Evolutionary conservation across 2,888 invertebrate genomes (phyloP), one percentile per base, ranked within the genome.

Genomic region (Melanargia galathea): DNA sequence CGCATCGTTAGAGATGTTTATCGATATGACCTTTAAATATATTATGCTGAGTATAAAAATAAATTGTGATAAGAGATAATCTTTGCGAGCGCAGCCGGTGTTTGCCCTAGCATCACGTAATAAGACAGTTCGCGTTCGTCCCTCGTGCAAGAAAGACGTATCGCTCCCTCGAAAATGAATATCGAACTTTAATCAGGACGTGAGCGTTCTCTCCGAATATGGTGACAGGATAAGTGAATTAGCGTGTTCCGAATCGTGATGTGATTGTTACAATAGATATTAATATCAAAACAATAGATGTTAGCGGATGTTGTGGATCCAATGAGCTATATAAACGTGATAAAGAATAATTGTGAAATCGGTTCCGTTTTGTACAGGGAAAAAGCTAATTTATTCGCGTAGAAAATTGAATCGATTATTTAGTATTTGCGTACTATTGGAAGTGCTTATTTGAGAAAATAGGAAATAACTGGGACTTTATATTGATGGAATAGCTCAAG

Each of bases 1-100:
- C 22, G 20, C 20, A 10, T 38, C n/a, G 2, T n/a, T 16, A 26
- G 6, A 55, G 24, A 55, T 55, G 13, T 16, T 55, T 40, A 55
- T 55, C 43, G 26, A 18, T 8, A 46, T 60, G 62, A 67, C 56
- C 62, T 62, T 60, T 59, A 51, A 51, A 52, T 43, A 54, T 58
- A 63, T 49, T 58, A 63, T 49, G 35, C 59, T 55, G n/a, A 30
- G 30, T 38, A 18, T 54, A 57, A 62, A 69, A 71, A 68, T 64
- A 68, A 60, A 68, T 65, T 69, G 64, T 73, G 76, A 75, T 76
- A 75, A 75, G 66, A 70, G 68, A 68, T 63, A 60, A 65, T 67
- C 57, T 63, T 65, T 45, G 63, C 57, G 35, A 48, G 43, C 46
- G 20, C 52, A 52, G 55, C 46, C 55, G 51, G 57, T 46, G 46